Conservation (phyloP, 2,113 vertebrate genomes). For the Petrocephalus zakoni region DNA sequence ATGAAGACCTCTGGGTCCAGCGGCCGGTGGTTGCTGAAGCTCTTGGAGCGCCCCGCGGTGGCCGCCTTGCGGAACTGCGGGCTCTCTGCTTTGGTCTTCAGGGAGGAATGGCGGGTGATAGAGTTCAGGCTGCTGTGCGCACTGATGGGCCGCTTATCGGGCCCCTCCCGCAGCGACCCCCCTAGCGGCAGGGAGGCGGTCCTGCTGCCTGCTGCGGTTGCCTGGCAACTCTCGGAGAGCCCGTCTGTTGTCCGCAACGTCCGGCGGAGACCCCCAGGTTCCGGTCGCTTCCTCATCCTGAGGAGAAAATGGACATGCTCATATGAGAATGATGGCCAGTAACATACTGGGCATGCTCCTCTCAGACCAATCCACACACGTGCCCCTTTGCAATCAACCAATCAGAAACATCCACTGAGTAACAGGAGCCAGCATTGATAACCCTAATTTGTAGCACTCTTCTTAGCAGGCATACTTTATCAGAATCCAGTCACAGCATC, state of each 20-base stretch:
- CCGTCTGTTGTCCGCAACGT: conserved; percentile 79
- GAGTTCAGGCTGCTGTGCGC: conserved; percentile 90
- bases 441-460: neutral
- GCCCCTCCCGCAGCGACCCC: conserved; percentile 76
- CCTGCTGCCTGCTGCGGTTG: conserved; percentile 67
- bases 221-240: conserved; percentile 60
- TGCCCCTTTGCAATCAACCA: neutral
- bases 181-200: conserved; percentile 78
- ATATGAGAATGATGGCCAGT: neutral
- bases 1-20: conserved; percentile 87
- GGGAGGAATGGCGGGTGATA: conserved; percentile 90
- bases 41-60: conserved; percentile 87
- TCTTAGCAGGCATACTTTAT: neutral
- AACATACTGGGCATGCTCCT: neutral
- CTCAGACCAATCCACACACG: neutral
- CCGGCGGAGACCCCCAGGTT: conserved; percentile 82
- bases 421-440: neutral
- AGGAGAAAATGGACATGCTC: conserved; percentile 16
- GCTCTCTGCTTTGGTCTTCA: conserved; percentile 90
- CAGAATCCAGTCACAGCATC: neutral
- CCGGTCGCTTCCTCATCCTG: conserved; percentile 89
- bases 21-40: conserved; percentile 96
- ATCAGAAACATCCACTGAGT: neutral
- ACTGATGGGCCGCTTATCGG: conserved; percentile 86
- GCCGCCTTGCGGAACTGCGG: conserved; percentile 83